phyloP scores from a whole-genome alignment of 2,888 invertebrate species.

The Tridacna gigas region DNA sequence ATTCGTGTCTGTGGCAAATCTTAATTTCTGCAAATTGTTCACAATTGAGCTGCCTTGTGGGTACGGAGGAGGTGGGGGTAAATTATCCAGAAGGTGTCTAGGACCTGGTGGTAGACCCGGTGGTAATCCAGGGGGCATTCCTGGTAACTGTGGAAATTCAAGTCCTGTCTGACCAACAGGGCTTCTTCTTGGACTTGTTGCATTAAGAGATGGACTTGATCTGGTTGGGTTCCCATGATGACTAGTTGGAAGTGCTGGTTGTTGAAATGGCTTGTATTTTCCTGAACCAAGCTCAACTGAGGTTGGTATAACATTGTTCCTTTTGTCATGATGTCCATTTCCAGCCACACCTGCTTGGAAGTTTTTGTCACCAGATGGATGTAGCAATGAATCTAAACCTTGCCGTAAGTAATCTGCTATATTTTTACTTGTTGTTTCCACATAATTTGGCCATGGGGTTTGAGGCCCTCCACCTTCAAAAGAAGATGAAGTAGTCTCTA shows the following conservation, averaged over 20 bases:
- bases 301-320: constrained; percentile 44
- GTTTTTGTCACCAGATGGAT: constrained; percentile 22
- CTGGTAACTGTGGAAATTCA: constrained; percentile 65
- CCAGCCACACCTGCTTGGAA: constrained; percentile 14
- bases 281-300: constrained; percentile 45
- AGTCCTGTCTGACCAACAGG: constrained; percentile 60
- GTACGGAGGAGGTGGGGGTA: constrained; percentile 80
- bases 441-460: constrained; percentile 81
- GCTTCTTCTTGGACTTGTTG: constrained; percentile 61
- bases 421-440: constrained; percentile 83
- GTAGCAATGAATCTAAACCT: constrained; percentile 76
- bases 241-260: constrained; percentile 37
- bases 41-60: constrained; percentile 71
- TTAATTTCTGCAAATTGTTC: constrained; percentile 76
- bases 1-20: constrained; percentile 88
- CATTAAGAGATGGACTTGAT: constrained; percentile 50
- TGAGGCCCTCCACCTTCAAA: constrained; percentile 59
- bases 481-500: constrained; percentile 68
- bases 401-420: constrained; percentile 84
- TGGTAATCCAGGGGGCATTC: constrained; percentile 58
- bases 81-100: constrained; percentile 55
- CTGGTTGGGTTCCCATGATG: constrained; percentile 68
- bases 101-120: constrained; percentile 52
- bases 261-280: constrained; percentile 34
- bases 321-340: constrained; percentile 38